Base-by-base conservation (phyloP, 2,888 invertebrate genomes). In the Drosophila limbata region DNA sequence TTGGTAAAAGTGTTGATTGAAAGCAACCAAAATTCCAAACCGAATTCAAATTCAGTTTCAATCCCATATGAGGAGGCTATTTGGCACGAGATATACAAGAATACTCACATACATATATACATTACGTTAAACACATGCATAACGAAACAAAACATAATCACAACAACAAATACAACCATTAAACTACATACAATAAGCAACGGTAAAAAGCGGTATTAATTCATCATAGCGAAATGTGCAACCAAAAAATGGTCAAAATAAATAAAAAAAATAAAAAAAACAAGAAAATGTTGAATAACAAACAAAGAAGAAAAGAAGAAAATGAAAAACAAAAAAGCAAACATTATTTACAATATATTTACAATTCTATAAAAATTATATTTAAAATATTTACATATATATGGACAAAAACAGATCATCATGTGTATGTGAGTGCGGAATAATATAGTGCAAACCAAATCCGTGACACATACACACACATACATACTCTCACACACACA, bases 361-460 rank as follows among this genome's bases (percentile, higher is more conserved):
- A 84, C 84, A 84, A 84, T 84, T 84, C 89, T 84, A 84, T 81
- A 76, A 81, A 84, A 86, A 86, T 86, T 86, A 84, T 86, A 84
- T 84, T 88, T 79, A 90, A 89, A 81, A 81, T 88, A 84, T 89
- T 84, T 89, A 89, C 89, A 84, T 84, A 89, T 87, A 67, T 79
- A 87, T 78, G 73, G 76, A 75, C 50, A 56, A 65, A 73, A 72
- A 44, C 70, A 69, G 72, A 62, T 79, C 76, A 86, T 76, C 64
- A 73, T 71, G 75, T 79, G 73, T 73, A 63, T 50, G 47, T 55
- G 15, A 56, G 50, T 65, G 66, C 45, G 35, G 57, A 44, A 40
- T 57, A 47, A 45, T 40, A 72, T 56, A 77, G 68, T 56, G 73
- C 81, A 81, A 57, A 60, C 53, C 39, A 56, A 52, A 55, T 31